Evolutionary conservation across 2,113 vertebrate species (phyloP).

Genomic region (Vireo altiloquus): DNA sequence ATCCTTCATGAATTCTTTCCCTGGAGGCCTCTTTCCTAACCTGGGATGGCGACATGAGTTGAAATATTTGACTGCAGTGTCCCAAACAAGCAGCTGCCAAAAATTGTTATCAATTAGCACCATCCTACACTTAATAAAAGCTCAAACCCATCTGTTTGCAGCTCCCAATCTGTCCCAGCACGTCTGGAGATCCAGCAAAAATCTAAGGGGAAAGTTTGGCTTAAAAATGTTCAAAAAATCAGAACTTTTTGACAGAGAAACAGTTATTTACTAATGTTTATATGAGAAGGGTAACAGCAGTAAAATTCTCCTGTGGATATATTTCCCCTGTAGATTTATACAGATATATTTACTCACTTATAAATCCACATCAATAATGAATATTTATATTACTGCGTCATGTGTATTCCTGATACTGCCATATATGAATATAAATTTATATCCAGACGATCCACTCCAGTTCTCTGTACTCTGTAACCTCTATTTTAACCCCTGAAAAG

Average conservation of each 20-base stretch:
- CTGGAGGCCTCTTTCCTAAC: background rate
- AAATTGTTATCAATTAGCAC: background rate
- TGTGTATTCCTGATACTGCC: too few species aligned
- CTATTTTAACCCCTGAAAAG: background rate
- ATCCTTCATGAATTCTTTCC: background rate
- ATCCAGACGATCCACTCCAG: accelerated
- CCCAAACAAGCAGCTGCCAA: background rate
- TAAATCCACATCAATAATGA: background rate
- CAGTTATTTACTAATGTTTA: accelerated
- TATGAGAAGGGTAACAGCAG: background rate
- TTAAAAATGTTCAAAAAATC: background rate
- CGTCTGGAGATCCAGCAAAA: background rate
- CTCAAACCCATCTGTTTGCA: background rate
- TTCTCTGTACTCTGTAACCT: background rate
- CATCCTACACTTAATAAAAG: background rate
- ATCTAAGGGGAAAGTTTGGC: background rate
- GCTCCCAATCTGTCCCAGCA: background rate
- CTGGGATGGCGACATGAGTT: background rate
- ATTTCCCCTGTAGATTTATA: background rate
- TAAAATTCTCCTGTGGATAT: background rate
- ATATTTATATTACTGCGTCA: background rate
- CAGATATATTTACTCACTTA: background rate
- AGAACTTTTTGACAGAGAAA: background rate
- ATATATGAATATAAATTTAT: background rate
- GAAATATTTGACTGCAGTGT: background rate